Base-by-base conservation (phyloP, 2,888 invertebrate genomes). In the Apodemia hepburni region DNA sequence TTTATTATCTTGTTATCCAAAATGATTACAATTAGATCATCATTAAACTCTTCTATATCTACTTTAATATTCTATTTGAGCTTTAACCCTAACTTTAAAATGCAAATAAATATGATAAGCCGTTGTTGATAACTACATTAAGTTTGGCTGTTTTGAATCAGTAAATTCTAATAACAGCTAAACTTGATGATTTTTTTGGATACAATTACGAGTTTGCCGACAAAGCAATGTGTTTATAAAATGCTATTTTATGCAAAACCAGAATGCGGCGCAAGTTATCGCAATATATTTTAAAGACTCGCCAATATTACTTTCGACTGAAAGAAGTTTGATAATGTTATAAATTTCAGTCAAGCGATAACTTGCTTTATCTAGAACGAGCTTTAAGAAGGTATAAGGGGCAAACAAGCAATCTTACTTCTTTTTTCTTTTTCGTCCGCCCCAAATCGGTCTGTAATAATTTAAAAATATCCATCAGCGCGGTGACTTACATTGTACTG, bases 381-480 rank as follows among this genome's bases (percentile, higher is more conserved):
- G 85, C 86, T 81, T 82, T 88, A 87, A 88, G 86, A 80, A 87
- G 84, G 86, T 88, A 87, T 87, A 89, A 88, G 88, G 92, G 92
- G 90, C 92, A 92, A 91, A 84, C 92, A 92, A 92, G 92, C 93
- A 94, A 93, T 96, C 97, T 97, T 97, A 97, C 97, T 97, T 97
- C 97, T 97, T 97, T 97, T 96, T 97, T 97, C 96, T 97, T 97
- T 97, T 97, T 97, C 97, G 96, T 96, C 95, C 97, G 96, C 96
- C 97, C 97, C 96, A 96, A 96, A 95, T 95, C 95, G 94, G 94
- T 95, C 95, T 95, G 95, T 93, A 95, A 95, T 94, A 81, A 80
- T 87, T 90, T 86, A 88, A 92, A 84, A 86, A 83, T 80, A 82
- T 82, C 76, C 80, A 73, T 88, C 86, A 88, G 82, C 79, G 49